Evolutionary conservation across 2,797 vertebrate species (phyloP).

Genomic region (Pyrocephalus nanus): DNA sequence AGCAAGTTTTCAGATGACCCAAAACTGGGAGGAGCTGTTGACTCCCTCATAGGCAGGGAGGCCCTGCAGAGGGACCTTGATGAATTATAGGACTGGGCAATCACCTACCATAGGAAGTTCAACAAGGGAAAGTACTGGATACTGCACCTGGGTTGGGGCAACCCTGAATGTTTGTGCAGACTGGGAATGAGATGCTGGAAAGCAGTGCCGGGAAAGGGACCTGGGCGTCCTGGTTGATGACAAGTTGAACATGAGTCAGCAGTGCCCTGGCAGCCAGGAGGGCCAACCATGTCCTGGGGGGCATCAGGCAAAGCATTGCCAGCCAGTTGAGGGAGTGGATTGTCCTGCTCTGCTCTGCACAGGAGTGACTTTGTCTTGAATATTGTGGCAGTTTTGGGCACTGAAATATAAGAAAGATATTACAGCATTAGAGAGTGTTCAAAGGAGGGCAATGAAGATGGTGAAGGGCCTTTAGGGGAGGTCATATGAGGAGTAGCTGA

Average conservation of each 20-base stretch:
- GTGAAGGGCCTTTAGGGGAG: neutral
- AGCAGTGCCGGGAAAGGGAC: neutral
- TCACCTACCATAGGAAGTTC: neutral
- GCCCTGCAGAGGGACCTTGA: neutral
- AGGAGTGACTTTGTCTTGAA: neutral
- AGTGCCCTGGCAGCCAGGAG: neutral
- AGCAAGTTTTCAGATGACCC: neutral
- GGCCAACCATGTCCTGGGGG: neutral
- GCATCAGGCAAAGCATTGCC: neutral
- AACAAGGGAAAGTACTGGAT: neutral
- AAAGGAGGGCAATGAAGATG: neutral
- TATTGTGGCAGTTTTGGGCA: neutral
- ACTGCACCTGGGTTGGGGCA: neutral
- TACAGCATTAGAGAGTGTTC: neutral
- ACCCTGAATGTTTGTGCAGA: neutral
- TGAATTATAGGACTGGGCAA: neutral
- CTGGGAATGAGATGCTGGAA: neutral
- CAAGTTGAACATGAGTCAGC: neutral
- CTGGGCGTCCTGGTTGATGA: neutral
- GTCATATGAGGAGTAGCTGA: neutral
- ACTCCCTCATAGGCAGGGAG: neutral
- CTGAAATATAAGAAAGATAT: neutral
- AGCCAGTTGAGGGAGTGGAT: neutral
- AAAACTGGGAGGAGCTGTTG: neutral
- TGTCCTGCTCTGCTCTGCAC: neutral